These are phyloP conservation scores for Agelas oroides DNA, from an alignment of 37 sponge, comb jelly and placozoan genomes.

Conservation along the genomic window DNA sequence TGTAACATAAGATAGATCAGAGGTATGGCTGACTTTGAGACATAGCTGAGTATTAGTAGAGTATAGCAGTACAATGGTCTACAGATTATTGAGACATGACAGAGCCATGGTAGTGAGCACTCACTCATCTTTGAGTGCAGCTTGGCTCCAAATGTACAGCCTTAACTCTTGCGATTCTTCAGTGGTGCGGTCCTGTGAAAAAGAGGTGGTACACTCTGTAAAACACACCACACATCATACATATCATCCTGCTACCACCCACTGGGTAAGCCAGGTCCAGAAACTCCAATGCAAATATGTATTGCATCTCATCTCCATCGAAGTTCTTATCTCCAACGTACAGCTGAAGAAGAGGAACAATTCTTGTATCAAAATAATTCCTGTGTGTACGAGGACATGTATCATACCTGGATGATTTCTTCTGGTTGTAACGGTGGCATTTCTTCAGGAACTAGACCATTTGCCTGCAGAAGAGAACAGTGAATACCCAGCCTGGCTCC, in stretches of 20 bases:
- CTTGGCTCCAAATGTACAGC: constrained; percentile 71
- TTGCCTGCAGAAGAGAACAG: constrained; percentile 1
- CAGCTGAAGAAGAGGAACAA: constrained; percentile 28
- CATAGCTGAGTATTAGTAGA: too few species aligned
- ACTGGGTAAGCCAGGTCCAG: constrained; percentile 49
- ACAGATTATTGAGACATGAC: too few species aligned
- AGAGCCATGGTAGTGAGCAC: not conserved
- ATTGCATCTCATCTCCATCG: constrained; percentile 37
- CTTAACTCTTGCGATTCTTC: constrained; percentile 20
- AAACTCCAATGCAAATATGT: constrained; percentile 73
- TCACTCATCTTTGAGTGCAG: constrained; percentile 71
- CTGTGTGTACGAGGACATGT: not conserved
- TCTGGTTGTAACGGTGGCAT: constrained; percentile 63
- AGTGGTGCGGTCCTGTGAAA: too few species aligned
- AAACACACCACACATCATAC: too few species aligned
- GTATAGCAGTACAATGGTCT: too few species aligned
- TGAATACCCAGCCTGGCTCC: too few species aligned
- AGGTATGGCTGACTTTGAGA: too few species aligned
- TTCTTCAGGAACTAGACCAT: constrained; percentile 34
- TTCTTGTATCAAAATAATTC: not conserved
- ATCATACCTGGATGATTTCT: constrained; percentile 56
- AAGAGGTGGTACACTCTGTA: not conserved
- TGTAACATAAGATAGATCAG: not conserved
- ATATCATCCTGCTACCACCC: not conserved
- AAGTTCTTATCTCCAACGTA: constrained; percentile 62